phyloP scores from a whole-genome alignment of 1,140 invertebrate species.

The Callitettix versicolor region DNA sequence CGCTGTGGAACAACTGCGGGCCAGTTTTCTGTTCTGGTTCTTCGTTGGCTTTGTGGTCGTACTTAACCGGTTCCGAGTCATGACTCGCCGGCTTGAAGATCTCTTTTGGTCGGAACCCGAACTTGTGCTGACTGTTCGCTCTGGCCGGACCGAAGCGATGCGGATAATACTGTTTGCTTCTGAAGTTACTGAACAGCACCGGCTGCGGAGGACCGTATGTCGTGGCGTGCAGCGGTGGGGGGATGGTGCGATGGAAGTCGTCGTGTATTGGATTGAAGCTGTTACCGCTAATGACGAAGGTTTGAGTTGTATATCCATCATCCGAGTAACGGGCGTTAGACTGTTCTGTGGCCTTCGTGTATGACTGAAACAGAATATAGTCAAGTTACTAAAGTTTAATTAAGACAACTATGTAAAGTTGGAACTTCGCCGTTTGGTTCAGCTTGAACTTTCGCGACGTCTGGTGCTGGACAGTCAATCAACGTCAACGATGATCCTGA shows the following conservation, averaged over 20 bases:
- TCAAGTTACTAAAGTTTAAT: too few species aligned
- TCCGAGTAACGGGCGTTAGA: too few species aligned
- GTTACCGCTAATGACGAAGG: too few species aligned
- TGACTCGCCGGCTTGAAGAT: neutral
- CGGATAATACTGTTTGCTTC: neutral
- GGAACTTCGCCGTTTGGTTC: too few species aligned
- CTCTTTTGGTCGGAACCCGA: neutral
- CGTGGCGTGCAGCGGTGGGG: neutral
- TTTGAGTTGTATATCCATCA: too few species aligned
- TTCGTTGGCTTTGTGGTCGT: neutral
- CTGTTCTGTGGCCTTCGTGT: too few species aligned
- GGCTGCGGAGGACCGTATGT: conserved; percentile 6
- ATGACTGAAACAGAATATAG: too few species aligned
- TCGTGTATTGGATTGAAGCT: neutral
- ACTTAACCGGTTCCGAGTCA: neutral
- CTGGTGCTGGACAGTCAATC: too few species aligned
- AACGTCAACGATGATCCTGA: too few species aligned
- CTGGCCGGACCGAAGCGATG: neutral
- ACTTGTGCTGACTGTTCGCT: neutral
- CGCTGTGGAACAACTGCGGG: neutral
- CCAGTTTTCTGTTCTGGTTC: neutral
- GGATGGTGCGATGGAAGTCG: conserved; percentile 12
- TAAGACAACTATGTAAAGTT: too few species aligned
- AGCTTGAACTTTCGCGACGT: too few species aligned
- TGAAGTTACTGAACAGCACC: neutral